Evolutionary conservation across 2,113 vertebrate species (phyloP).

Genomic region (Arothron firmamentum): DNA sequence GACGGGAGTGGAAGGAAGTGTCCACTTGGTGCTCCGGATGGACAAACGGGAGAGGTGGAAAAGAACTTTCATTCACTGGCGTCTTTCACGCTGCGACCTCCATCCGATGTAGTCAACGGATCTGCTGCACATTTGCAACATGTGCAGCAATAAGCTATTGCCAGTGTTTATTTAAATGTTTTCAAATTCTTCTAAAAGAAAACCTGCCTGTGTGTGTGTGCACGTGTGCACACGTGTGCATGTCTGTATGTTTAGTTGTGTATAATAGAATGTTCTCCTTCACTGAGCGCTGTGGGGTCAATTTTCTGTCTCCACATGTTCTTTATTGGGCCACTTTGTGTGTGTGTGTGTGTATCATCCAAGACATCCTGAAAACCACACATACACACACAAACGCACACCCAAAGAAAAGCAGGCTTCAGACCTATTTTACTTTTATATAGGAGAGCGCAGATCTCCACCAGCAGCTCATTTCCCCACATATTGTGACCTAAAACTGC

Average conservation of each 20-base stretch:
- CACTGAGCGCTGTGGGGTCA: constrained; percentile 49
- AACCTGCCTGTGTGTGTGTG: neutral
- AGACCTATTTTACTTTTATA: too few species aligned
- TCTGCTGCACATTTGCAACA: too few species aligned
- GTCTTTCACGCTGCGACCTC: too few species aligned
- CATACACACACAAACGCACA: constrained; percentile 8
- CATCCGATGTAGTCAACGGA: too few species aligned
- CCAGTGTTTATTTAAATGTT: too few species aligned
- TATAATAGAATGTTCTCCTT: constrained; percentile 58
- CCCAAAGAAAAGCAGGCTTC: neutral
- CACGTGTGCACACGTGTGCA: neutral
- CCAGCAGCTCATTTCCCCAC: too few species aligned
- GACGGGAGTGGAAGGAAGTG: too few species aligned
- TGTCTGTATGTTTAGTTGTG: constrained; percentile 15
- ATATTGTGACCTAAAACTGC: too few species aligned
- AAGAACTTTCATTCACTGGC: too few species aligned
- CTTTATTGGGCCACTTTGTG: constrained; percentile 46
- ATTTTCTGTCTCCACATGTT: constrained; percentile 50
- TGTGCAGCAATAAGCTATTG: too few species aligned
- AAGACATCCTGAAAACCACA: constrained; percentile 19
- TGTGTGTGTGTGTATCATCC: constrained; percentile 13
- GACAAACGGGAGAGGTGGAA: neutral
- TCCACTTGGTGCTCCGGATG: neutral
- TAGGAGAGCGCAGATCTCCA: too few species aligned
- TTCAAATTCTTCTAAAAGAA: too few species aligned